Evolutionary conservation across 1,140 invertebrate species (phyloP).

Genomic region (Aphis gossypii): DNA sequence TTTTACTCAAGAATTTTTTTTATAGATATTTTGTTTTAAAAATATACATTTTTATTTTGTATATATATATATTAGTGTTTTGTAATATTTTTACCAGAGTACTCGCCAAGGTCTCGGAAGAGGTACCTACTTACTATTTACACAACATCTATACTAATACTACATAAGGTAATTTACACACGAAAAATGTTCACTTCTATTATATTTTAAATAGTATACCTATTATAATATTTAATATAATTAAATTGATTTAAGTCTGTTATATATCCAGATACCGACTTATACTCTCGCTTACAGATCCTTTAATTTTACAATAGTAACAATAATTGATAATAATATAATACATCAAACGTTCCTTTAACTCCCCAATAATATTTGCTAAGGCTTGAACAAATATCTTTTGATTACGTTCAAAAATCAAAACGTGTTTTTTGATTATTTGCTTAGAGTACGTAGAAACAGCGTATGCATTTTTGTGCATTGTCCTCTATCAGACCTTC

Average conservation of each 20-base stretch:
- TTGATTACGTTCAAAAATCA: not conserved
- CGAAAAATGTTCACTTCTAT: not conserved
- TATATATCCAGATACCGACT: not conserved
- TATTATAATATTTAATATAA: not conserved
- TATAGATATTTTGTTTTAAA: too few species aligned
- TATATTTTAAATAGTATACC: not conserved
- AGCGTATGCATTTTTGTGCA: not conserved
- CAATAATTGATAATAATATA: not conserved
- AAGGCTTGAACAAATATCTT: not conserved
- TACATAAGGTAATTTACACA: not conserved
- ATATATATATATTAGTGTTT: too few species aligned
- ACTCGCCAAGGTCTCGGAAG: too few species aligned
- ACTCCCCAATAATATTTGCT: not conserved
- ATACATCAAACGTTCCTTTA: not conserved
- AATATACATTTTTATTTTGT: too few species aligned
- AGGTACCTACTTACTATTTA: not conserved
- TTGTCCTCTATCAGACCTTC: not conserved
- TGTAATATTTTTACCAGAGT: too few species aligned
- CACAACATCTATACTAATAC: too few species aligned
- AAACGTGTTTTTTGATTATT: conserved; percentile 11
- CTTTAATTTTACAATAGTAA: not conserved
- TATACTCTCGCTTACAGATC: not conserved
- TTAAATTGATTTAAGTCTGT: not conserved
- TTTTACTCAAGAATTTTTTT: too few species aligned
- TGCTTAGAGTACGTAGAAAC: not conserved